Percentiles rank a stretch among this genome's conserved stretches.
Conservation (phyloP, 2,113 vertebrate species). For the Phalacrocorax brasilianus region DNA sequence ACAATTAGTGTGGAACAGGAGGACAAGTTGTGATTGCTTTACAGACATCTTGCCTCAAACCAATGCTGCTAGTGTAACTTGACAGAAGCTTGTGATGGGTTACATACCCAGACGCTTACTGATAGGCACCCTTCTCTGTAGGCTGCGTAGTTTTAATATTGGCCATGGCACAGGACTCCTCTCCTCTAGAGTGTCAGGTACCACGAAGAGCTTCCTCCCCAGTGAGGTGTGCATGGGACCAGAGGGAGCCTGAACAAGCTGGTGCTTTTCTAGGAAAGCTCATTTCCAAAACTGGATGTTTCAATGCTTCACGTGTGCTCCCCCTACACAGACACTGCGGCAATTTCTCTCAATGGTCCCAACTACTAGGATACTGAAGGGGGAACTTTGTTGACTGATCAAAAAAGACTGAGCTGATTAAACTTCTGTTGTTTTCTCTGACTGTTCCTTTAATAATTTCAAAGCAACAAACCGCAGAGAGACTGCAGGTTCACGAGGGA, state of each 20-base stretch:
- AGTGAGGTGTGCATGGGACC: fast-evolving
- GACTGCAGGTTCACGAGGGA: neutral
- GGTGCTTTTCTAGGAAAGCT: neutral
- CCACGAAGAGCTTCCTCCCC: neutral
- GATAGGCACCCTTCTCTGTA: neutral
- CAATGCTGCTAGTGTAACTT: neutral
- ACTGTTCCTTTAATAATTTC: slow-evolving; percentile 23
- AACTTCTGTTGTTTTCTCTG: neutral
- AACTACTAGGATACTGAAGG: neutral
- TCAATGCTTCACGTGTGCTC: fast-evolving
- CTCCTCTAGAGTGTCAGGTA: fast-evolving
- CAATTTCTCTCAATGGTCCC: neutral
- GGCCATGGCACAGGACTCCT: neutral
- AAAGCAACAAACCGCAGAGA: neutral
- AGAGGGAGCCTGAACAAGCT: neutral
- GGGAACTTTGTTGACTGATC: neutral
- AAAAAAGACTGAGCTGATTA: neutral
- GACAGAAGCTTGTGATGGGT: neutral
- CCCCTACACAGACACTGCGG: neutral
- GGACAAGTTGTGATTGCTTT: neutral
- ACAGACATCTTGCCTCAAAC: neutral
- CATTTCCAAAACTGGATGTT: neutral
- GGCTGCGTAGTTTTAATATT: neutral
- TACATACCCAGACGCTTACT: neutral
- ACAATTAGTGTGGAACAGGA: neutral